Evolutionary conservation across 2,888 invertebrate species (phyloP), one percentile per base, ranked within the genome.

Genomic region (Rutpela maculata): DNA sequence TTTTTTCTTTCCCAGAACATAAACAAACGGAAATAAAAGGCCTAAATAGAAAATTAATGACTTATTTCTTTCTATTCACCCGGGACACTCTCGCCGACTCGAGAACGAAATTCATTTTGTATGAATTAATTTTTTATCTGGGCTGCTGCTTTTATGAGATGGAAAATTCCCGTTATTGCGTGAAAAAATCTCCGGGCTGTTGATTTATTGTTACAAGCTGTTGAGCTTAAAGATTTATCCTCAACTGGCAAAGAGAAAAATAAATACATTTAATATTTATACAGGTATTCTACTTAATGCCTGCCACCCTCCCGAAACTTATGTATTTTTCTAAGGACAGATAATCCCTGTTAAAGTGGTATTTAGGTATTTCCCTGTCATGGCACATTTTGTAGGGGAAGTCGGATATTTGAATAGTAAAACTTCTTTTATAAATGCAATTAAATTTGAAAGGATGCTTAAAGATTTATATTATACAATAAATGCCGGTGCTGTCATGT

Each of bases 41-140:
- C 74, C 77, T 74, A 78, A 79, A 81, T 74, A 73, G 74, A 76
- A 81, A 81, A 81, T 81, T 81, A 81, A 79, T 79, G 79, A 75
- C 77, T 62, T 76, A 75, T 73, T 80, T 76, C 74, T 72, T 78
- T 74, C 74, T 57, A 78, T 78, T 71, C 77, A 67, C 74, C 60
- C 57, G 71, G 74, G 76, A 76, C 74, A 78, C 71, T 73, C 69
- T 70, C 60, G 72, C 57, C 65, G 43, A 73, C 71, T 70, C 72
- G 70, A 70, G 75, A 78, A 74, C 63, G 72, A 72, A 70, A 26
- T 72, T 72, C 62, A 72, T 63, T 72, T 72, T 72, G 72, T 72
- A 72, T 72, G 72, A 72, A 72, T 72, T 72, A 72, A 72, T 72
- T 72, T 72, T 72, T 72, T 72, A 72, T 70, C 70, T 31, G 55